Evolutionary conservation across 2,888 invertebrate genomes (phyloP).

Genomic region (Coelopa pilipes): DNA sequence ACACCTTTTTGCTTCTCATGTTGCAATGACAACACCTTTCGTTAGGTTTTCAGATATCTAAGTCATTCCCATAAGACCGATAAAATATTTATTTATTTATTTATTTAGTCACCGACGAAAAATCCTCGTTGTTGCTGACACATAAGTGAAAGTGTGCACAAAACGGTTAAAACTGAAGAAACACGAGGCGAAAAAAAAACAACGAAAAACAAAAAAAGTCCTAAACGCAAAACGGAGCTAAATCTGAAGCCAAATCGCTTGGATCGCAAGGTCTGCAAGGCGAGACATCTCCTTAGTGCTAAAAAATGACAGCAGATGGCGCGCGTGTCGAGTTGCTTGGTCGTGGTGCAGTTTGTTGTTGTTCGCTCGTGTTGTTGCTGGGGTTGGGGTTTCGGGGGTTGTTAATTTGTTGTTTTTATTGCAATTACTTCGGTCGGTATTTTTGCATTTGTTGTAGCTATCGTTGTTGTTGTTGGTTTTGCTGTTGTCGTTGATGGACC

Average conservation of each 20-base stretch:
- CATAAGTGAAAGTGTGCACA: slow-evolving; percentile 14
- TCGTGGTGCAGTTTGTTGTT: neutral
- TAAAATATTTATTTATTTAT: neutral
- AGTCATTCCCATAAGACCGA: too few relatives aligned
- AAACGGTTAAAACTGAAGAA: neutral
- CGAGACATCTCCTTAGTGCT: slow-evolving; percentile 9
- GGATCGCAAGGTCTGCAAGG: neutral
- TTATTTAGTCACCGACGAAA: neutral
- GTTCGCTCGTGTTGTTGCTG: too few relatives aligned
- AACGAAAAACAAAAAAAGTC: neutral
- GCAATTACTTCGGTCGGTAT: neutral
- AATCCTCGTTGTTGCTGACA: slow-evolving; percentile 1
- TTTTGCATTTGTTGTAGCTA: neutral
- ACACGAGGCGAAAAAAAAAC: neutral
- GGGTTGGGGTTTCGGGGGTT: too few relatives aligned
- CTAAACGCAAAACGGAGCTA: neutral
- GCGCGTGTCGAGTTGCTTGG: neutral
- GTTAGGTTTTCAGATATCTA: too few relatives aligned
- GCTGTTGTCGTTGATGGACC: too few relatives aligned
- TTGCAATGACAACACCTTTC: too few relatives aligned
- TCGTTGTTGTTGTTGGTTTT: too few relatives aligned
- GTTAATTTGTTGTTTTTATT: too few relatives aligned
- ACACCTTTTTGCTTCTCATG: too few relatives aligned
- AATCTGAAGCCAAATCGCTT: neutral
- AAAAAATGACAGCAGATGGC: slow-evolving; percentile 16